Base-by-base conservation (phyloP, 2,113 vertebrate species). In the Pampusana beccarii region DNA sequence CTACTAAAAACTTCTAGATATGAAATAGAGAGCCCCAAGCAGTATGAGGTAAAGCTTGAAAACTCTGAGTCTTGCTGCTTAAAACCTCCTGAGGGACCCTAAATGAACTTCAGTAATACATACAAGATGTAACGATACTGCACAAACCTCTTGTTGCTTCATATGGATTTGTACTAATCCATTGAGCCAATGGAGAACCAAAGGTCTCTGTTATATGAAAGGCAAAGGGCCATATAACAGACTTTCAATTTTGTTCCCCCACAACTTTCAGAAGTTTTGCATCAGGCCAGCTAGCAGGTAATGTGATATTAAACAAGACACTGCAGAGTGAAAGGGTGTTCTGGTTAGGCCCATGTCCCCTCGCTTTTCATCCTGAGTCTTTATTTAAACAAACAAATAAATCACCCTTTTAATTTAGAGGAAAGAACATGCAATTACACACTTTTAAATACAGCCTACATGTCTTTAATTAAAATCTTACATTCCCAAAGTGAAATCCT, bases 401-500 rank as follows among this genome's bases (percentile, higher is more conserved):
- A 46, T 48, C 46, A 61, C 13, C 5, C 10, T 57, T 90, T 77
- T 96, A n/a, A 67, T 80, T 84, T 72, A 58, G 81, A 54, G 56
- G 80, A 88, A 87, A 62, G 44, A 54, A 62, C 80, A 64, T 56
- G 40, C 28, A 97, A 71, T 93, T 93, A 72, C 34, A 74, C 23
- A 61, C 26, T 74, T 86, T 42, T 71, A 92, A 93, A 77, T 73
- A 66, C 23, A 88, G 17, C 19, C 13, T 65, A 48, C 11, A 16
- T n/a, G 25, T 74, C 42, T 97, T 92, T 83, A 91, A 97, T 92
- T 88, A 96, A 97, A 95, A 85, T 48, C 26, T 44, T 69, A 54
- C 18, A 51, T 94, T 95, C 53, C 44, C 18, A 46, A 46, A 46
- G 44, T 46, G 44, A 80, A 79, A 33, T 87, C 53, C 38, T 90